Evolutionary conservation across 2,113 vertebrate genomes (phyloP).

Genomic region (Panthera tigris): DNA sequence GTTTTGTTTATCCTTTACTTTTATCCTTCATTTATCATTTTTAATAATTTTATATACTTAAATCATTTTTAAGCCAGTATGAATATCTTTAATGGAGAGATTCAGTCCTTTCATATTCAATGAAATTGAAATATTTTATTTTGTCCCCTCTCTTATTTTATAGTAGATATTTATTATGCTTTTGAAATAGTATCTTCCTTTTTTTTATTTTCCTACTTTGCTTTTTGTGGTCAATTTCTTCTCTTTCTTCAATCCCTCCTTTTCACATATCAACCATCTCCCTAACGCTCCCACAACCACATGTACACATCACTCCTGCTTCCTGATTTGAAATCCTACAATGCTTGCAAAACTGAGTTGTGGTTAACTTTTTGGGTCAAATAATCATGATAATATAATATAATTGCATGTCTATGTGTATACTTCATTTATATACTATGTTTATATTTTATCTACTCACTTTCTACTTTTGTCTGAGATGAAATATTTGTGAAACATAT

Average conservation of each 20-base stretch:
- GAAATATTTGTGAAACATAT: not conserved
- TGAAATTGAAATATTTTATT: not conserved
- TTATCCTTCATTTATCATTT: not conserved
- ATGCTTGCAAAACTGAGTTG: not conserved
- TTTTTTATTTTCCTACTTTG: not conserved
- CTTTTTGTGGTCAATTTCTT: not conserved
- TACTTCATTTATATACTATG: not conserved
- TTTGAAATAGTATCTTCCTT: not conserved
- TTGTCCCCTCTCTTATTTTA: not conserved
- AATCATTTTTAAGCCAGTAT: not conserved
- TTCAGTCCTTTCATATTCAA: not conserved
- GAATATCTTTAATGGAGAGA: not conserved
- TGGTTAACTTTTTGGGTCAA: not conserved
- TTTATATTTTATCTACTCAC: not conserved
- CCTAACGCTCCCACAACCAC: not conserved
- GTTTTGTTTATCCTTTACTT: not conserved
- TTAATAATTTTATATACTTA: not conserved
- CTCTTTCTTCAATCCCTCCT: not conserved
- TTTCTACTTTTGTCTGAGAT: accelerated
- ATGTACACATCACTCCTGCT: not conserved
- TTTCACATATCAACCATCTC: not conserved
- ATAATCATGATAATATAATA: not conserved
- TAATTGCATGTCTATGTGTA: not conserved
- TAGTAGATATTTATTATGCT: not conserved
- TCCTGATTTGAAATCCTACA: not conserved